Evolutionary conservation across 2,888 invertebrate genomes (phyloP), one percentile per base, ranked within the genome.

Genomic region (Eupeodes luniger): DNA sequence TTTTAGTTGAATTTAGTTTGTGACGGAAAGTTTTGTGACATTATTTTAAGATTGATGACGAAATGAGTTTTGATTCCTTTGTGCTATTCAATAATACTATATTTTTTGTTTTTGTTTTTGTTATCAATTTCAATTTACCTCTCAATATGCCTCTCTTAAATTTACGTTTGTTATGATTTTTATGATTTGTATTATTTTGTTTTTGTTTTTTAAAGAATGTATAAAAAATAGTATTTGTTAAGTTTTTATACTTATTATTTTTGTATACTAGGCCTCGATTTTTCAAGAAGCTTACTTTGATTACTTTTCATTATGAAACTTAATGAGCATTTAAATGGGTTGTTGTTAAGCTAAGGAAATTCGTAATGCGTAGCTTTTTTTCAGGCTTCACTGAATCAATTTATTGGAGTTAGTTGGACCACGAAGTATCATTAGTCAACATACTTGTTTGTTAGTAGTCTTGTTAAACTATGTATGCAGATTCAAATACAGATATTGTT

Each of bases 1-100:
- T 57, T 70, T 80, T 66, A 49, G 49, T 72, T n/a, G 11, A 62
- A 34, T 80, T 81, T 79, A 59, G 59, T 81, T 87, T 88, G 88
- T 69, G 74, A 85, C 81, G 69, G 69, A 55, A 66, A 55, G 78
- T 51, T 75, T 87, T 87, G 83, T 87, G 86, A 87, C 84, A 77
- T 64, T 76, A 55, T 49, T 12, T 49, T 70, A 55, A 19, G 16
- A 69, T 74, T 79, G 47, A 53, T 70, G 80, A 72, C 59, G 36
- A 69, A 61, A 70, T 59, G 66, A 53, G 55, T 67, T 81, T 72
- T 62, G 44, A 53, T 61, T 74, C 34, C 34, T 51, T 72, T 67
- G 76, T 62, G 77, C 72, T 78, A 47, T 67, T 66, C 36, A 49
- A 47, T 70, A 75, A 83, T 83, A 75, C 75, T 83, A 77, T 72